phyloP scores from a whole-genome alignment of 2,888 invertebrate genomes.

The Macrosoma leucophasiata region DNA sequence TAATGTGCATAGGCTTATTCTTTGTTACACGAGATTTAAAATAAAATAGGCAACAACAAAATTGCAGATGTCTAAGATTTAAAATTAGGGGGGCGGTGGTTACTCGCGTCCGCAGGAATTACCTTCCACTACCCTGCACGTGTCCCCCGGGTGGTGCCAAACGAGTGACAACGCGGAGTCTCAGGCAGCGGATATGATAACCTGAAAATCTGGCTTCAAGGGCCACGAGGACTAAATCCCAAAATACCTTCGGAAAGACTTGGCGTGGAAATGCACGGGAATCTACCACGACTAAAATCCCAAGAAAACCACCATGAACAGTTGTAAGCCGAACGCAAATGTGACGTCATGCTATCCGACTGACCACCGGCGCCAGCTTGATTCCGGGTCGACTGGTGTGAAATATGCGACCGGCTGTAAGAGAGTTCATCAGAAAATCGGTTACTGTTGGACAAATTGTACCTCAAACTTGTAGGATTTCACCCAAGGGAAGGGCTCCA shows the following conservation, averaged over 20 bases:
- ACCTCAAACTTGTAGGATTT: no score
- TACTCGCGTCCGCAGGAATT: no score
- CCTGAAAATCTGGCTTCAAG: no score
- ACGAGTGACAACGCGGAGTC: no score
- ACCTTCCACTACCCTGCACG: no score
- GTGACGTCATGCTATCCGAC: slow-evolving; percentile 2
- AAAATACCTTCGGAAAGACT: slow-evolving; percentile 4
- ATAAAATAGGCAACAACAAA: not conserved
- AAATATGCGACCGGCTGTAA: slow-evolving; percentile 11
- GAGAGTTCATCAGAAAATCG: not conserved
- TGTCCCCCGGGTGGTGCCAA: no score
- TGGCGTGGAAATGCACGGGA: slow-evolving; percentile 9
- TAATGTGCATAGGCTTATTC: not conserved
- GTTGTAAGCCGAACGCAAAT: not conserved
- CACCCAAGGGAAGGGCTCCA: not conserved
- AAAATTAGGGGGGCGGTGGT: no score
- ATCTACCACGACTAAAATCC: slow-evolving; percentile 6
- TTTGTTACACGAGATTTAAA: not conserved
- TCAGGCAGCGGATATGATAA: no score
- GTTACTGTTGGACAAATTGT: not conserved
- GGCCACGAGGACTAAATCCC: slow-evolving; percentile 6
- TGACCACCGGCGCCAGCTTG: slow-evolving; percentile 7
- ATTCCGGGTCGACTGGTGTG: slow-evolving; percentile 13
- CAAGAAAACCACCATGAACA: slow-evolving; percentile 9
- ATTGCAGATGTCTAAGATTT: no score